These are phyloP conservation scores for Mesoligia furuncula DNA, from an alignment of 2,888 invertebrate genomes.

Conservation along the genomic window DNA sequence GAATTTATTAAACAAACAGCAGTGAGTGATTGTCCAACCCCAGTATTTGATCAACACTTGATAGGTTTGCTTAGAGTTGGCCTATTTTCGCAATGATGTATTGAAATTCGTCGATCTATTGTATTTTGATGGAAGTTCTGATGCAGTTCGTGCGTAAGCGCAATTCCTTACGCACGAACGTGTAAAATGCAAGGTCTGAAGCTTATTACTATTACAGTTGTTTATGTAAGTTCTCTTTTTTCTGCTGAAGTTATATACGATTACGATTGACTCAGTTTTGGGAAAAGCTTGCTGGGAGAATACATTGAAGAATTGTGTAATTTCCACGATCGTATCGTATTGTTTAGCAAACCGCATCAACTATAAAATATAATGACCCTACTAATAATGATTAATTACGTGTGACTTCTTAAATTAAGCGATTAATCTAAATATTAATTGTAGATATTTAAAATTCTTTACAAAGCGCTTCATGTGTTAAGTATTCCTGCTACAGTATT, in stretches of 20 bases:
- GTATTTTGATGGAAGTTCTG: slow-evolving; percentile 55
- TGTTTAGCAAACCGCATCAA: not conserved
- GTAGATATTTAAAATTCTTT: not conserved
- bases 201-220: slow-evolving; percentile 20
- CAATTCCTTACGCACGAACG: slow-evolving; percentile 45
- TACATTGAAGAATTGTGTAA: slow-evolving; percentile 12
- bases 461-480: not conserved
- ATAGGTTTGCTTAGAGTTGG: slow-evolving; percentile 51
- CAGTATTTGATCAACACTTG: slow-evolving; percentile 57
- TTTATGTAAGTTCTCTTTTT: slow-evolving; percentile 34
- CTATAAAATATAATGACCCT: not conserved
- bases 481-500: not conserved
- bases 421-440: not conserved
- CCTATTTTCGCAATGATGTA: slow-evolving; percentile 61
- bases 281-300: slow-evolving; percentile 11
- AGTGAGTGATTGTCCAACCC: slow-evolving; percentile 46
- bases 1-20: slow-evolving; percentile 42
- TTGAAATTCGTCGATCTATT: slow-evolving; percentile 56
- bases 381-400: not conserved
- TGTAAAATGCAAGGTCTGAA: slow-evolving; percentile 26
- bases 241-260: slow-evolving; percentile 27
- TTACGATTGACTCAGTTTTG: slow-evolving; percentile 8
- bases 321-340: too few relatives aligned
- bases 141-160: slow-evolving; percentile 47
- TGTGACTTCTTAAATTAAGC: not conserved